Percentiles rank a stretch among this genome's conserved stretches.
These are phyloP conservation scores for Sussaba pulchella DNA, from an alignment of 2,888 invertebrate species.

Conservation along the genomic window DNA sequence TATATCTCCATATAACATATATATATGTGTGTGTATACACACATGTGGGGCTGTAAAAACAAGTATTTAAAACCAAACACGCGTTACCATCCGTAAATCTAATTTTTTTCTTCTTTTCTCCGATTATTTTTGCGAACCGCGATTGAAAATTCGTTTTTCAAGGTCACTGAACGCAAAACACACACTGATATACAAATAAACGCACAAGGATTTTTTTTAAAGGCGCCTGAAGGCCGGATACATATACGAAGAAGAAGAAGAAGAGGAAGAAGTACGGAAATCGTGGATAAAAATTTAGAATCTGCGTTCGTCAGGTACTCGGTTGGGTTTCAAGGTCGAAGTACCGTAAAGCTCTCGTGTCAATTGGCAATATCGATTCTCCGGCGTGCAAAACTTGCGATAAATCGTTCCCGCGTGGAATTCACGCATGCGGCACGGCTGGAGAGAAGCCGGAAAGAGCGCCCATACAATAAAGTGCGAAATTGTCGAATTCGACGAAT, in stretches of 20 bases:
- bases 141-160: no score
- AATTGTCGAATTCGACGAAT: no score
- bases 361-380: slow-evolving; percentile 56
- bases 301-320: not conserved
- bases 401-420: no score
- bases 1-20: not conserved
- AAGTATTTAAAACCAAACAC: slow-evolving; percentile 1
- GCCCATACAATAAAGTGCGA: not conserved
- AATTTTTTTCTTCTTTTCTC: no score
- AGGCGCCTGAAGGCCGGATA: not conserved
- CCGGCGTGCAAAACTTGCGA: slow-evolving; percentile 42
- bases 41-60: not conserved
- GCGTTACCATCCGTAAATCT: not conserved
- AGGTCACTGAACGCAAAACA: not conserved
- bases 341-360: slow-evolving; percentile 42
- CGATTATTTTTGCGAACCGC: not conserved
- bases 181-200: no score
- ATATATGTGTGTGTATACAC: no score
- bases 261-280: not conserved
- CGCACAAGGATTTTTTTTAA: no score
- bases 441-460: no score
- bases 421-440: no score
- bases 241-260: not conserved
- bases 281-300: not conserved
- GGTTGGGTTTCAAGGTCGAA: slow-evolving; percentile 20